Evolutionary conservation across 2,113 vertebrate genomes (phyloP).

Genomic region (Gadus macrocephalus): DNA sequence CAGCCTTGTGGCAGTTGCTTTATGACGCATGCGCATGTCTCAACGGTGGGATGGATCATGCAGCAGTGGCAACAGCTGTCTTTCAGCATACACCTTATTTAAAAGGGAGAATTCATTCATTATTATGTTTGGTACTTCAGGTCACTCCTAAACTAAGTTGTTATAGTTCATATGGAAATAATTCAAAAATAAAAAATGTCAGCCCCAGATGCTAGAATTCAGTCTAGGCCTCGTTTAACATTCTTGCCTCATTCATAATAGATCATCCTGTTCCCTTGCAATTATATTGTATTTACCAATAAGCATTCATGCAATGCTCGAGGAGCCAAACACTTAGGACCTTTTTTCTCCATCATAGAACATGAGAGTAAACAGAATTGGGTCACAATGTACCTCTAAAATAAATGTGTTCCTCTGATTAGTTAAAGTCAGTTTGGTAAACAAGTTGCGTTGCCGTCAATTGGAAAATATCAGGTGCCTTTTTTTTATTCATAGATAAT

Average conservation of each 20-base stretch:
- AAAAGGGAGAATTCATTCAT: too few species aligned
- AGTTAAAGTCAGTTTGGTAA: not conserved
- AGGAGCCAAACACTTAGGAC: constrained; percentile 22
- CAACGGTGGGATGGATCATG: not conserved
- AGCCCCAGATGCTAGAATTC: not conserved
- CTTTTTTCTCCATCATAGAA: constrained; percentile 6
- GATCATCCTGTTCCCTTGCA: not conserved
- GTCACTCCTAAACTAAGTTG: not conserved
- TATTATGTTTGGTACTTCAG: too few species aligned
- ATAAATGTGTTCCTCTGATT: not conserved
- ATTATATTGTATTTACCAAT: not conserved
- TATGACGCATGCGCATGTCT: constrained; percentile 15
- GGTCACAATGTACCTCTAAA: constrained; percentile 3
- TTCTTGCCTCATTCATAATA: constrained; percentile 5
- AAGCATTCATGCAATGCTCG: constrained; percentile 17
- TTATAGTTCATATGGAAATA: not conserved
- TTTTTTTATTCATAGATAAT: too few species aligned
- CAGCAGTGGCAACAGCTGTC: too few species aligned
- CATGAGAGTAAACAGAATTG: constrained; percentile 7
- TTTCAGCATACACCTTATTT: too few species aligned
- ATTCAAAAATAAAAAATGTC: not conserved
- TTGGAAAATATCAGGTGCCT: not conserved
- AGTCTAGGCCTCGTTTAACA: not conserved
- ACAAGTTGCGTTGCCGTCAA: constrained; percentile 4
- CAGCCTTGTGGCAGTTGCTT: not conserved